Evolutionary conservation across 2,888 invertebrate species (phyloP), one percentile per base, ranked within the genome.

Genomic region (Drosophila yooni): DNA sequence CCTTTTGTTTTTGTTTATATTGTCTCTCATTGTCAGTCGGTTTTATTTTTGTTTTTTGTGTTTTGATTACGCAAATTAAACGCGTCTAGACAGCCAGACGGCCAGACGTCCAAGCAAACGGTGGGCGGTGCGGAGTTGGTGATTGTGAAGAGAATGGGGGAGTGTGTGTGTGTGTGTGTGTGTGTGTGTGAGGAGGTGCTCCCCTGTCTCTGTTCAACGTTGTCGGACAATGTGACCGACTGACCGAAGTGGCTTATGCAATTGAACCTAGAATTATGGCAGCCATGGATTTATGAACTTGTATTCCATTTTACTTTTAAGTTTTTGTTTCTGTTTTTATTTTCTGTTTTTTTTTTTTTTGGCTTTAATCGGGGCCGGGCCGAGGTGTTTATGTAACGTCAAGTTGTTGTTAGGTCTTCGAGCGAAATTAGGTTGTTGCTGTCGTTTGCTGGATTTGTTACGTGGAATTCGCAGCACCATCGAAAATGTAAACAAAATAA

Each of bases 61-160:
- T 77, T 86, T 89, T 87, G 90, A 87, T 87, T 87, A 87, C 85
- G 86, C 86, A 87, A 89, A 89, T 89, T 89, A 79, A 87, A 83
- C 81, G 75, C 85, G 90, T 87, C 90, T 87, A 87, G 86, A 56
- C 46, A 46, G 46, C 25, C 21, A 46, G 46, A 82, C 83, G 53
- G 59, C 74, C 81, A 87, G 71, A 73, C 83, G 79, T 76, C 69
- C 77, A 76, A 73, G 15, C 52, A 69, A 48, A 52, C 63, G 31
- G 61, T 79, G 71, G 72, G 62, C 65, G 70, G 51, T 40, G 46
- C 27, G 15, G 36, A 40, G 50, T 29, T 27, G 29, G 10, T 21
- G 10, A 3, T 57, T n/a, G 40, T 29, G 3, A 18, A 27, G 27
- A 3, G 54, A 6, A 11, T 18, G 10, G 8, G 15, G 3, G 25